Base-by-base conservation (phyloP, 2,888 invertebrate species). In the Mimas tiliae region DNA sequence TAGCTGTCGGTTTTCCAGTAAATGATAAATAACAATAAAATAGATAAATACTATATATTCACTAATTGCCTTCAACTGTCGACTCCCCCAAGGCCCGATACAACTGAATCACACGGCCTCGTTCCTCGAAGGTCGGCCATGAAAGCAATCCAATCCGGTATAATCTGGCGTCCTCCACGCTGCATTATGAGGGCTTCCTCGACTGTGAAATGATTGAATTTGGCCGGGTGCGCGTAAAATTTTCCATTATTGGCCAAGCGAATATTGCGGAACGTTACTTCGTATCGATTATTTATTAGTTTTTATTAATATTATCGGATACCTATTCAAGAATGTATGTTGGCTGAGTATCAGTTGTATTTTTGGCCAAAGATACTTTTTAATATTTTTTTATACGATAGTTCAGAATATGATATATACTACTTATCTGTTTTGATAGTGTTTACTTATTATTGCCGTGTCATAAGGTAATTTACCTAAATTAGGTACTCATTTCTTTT, bases 121-220 rank as follows among this genome's bases (percentile, higher is more conserved):
- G 27, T 27, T 21, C 19, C 6, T 2, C 33, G 38, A 55, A 53
- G 21, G 42, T 51, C 63, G 38, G 58, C 42, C 69, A 69, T 68
- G 74, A 75, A 77, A 73, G 69, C 68, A 55, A 65, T 64, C 71
- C 69, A 75, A 63, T 52, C 69, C 64, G 53, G 55, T 67, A 74
- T 73, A 73, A 76, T 76, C 68, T 66, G 70, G 70, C 71, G 68
- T 68, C 62, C 65, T 64, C 63, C 64, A 68, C 66, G 68, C 65
- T 67, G 71, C 72, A 69, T 71, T 71, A 65, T 69, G 70, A 66
- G 68, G 73, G 73, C 64, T 76, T 70, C 68, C 63, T 73, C 50
- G 66, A 66, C 68, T 72, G 71, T 72, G 67, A 71, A 73, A 68
- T 67, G 68, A 72, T 71, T 69, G 69, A 66, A 74, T 71, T 65